These are phyloP conservation scores for Drosophila engyochracea DNA, from an alignment of 2,888 invertebrate species.

Conservation along the genomic window DNA sequence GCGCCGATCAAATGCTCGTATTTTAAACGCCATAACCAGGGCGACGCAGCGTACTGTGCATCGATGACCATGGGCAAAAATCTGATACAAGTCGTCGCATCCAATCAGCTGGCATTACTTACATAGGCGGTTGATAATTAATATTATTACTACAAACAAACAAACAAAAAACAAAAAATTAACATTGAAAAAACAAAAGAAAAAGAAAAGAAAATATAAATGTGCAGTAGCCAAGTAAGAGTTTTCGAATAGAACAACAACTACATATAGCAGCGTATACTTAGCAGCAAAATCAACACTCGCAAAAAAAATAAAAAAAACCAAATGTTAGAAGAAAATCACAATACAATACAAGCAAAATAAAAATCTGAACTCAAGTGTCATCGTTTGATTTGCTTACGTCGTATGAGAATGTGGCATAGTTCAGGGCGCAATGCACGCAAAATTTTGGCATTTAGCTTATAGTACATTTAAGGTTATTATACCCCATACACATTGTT, in stretches of 20 bases:
- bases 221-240: slow-evolving; percentile 79
- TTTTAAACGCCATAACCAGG: slow-evolving; percentile 86
- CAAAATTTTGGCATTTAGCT: slow-evolving; percentile 63
- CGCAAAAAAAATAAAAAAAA: slow-evolving; percentile 32
- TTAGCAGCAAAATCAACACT: slow-evolving; percentile 65
- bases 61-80: slow-evolving; percentile 33
- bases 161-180: slow-evolving; percentile 18
- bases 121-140: slow-evolving; percentile 66
- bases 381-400: slow-evolving; percentile 44
- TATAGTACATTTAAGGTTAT: slow-evolving; percentile 38
- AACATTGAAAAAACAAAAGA: slow-evolving; percentile 21
- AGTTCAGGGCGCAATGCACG: slow-evolving; percentile 66
- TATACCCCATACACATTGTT: slow-evolving; percentile 27
- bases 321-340: slow-evolving; percentile 36
- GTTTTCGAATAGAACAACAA: slow-evolving; percentile 74
- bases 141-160: slow-evolving; percentile 67
- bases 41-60: slow-evolving; percentile 32
- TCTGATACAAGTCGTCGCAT: slow-evolving; percentile 35
- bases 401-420: slow-evolving; percentile 49
- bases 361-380: slow-evolving; percentile 28
- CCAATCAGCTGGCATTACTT: slow-evolving; percentile 63
- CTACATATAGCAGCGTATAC: slow-evolving; percentile 57
- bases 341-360: slow-evolving; percentile 13
- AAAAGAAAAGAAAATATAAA: slow-evolving; percentile 56
- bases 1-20: slow-evolving; percentile 91